These are phyloP conservation scores for Excalfactoria chinensis DNA, from an alignment of 2,113 vertebrate genomes.

Conservation along the genomic window DNA sequence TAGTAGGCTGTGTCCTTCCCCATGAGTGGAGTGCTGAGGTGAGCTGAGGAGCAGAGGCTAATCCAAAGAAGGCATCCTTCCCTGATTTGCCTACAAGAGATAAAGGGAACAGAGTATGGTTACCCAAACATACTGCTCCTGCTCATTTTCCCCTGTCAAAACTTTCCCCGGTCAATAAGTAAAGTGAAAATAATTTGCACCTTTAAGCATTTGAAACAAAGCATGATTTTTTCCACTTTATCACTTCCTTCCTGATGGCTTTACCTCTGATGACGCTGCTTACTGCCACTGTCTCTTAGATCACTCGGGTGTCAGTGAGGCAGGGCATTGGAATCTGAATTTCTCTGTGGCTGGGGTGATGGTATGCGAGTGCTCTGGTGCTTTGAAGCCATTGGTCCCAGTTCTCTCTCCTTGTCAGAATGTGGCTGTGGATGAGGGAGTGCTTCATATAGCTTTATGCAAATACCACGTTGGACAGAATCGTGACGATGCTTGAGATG, in stretches of 20 bases:
- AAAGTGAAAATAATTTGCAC: neutral
- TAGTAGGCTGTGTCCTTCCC: neutral
- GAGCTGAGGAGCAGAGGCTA: neutral
- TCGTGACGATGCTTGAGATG: neutral
- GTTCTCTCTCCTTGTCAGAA: neutral
- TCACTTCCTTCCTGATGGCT: neutral
- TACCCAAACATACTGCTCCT: neutral
- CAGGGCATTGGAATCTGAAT: neutral
- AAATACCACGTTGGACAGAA: neutral
- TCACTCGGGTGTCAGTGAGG: accelerated
- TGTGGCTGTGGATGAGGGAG: neutral
- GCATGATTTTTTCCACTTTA: neutral
- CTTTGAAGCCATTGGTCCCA: neutral
- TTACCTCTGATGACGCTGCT: constrained; percentile 30
- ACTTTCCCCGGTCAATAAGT: neutral
- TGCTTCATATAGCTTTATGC: neutral
- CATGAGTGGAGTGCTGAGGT: accelerated
- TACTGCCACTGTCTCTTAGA: neutral
- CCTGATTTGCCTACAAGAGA: neutral
- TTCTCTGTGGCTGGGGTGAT: neutral
- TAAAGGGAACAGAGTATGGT: neutral
- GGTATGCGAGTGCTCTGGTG: neutral
- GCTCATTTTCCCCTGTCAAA: neutral
- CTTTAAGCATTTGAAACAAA: neutral
- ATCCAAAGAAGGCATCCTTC: neutral